Evolutionary conservation across 2,888 invertebrate genomes (phyloP).

Genomic region (Drosophila infuscata): DNA sequence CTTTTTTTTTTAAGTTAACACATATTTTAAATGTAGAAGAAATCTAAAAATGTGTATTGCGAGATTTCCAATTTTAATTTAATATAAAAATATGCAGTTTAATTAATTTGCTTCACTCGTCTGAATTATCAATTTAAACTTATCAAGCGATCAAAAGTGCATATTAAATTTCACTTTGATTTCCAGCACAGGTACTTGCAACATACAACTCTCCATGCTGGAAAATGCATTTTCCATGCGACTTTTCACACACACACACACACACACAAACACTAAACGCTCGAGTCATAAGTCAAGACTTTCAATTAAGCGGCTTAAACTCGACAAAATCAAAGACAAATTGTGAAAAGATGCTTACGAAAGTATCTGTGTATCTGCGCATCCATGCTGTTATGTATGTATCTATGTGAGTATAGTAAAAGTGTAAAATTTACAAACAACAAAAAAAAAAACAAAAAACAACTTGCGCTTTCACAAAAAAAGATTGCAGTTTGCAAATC

Average conservation of each 20-base stretch:
- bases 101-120: background rate
- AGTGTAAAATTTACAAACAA: slow-evolving; percentile 72
- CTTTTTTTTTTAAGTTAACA: background rate
- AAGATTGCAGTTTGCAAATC: slow-evolving; percentile 35
- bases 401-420: slow-evolving; percentile 56
- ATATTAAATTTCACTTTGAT: slow-evolving; percentile 55
- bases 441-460: slow-evolving; percentile 45
- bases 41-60: background rate
- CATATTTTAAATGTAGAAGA: background rate
- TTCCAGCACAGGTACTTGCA: slow-evolving; percentile 27
- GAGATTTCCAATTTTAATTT: background rate
- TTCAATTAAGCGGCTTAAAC: slow-evolving; percentile 77
- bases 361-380: slow-evolving; percentile 45
- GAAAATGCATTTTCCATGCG: slow-evolving; percentile 56
- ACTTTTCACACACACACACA: slow-evolving; percentile 27
- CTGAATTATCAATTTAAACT: slow-evolving; percentile 7
- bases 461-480: slow-evolving; percentile 77
- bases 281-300: slow-evolving; percentile 78
- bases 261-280: slow-evolving; percentile 14
- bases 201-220: slow-evolving; percentile 43
- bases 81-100: background rate
- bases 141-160: slow-evolving; percentile 20
- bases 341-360: slow-evolving; percentile 72
- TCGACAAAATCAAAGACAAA: slow-evolving; percentile 49
- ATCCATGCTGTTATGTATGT: slow-evolving; percentile 37